These are phyloP conservation scores for Thrips palmi DNA, from an alignment of 1,140 invertebrate species.

Conservation along the genomic window DNA sequence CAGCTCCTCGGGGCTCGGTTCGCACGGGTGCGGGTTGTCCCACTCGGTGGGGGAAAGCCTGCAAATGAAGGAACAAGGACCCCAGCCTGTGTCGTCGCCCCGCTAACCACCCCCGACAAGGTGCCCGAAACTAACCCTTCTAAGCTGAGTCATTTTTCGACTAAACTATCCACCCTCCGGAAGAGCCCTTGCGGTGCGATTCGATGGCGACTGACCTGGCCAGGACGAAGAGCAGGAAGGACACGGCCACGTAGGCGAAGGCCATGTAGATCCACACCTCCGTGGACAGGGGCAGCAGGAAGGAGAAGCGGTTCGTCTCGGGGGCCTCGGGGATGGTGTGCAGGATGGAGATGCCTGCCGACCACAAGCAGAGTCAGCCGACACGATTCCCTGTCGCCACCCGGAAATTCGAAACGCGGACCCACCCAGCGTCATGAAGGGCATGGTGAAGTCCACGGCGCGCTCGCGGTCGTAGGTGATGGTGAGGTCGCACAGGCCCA, in stretches of 20 bases:
- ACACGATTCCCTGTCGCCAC: too few relatives aligned
- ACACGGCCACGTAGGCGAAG: constrained; percentile 70
- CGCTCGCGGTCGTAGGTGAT: constrained; percentile 72
- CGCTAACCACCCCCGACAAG: too few relatives aligned
- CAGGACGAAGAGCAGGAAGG: constrained; percentile 62
- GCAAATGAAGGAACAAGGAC: constrained; percentile 21
- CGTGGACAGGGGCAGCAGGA: constrained; percentile 68
- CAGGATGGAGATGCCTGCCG: constrained; percentile 62
- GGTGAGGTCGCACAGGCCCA: constrained; percentile 81
- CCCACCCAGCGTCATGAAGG: constrained; percentile 72
- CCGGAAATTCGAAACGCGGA: too few relatives aligned
- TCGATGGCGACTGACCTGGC: too few relatives aligned
- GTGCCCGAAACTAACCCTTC: too few relatives aligned
- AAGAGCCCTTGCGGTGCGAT: too few relatives aligned
- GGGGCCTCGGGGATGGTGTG: constrained; percentile 50
- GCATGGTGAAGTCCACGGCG: constrained; percentile 77
- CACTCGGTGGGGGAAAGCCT: constrained; percentile 50
- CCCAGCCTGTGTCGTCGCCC: too few relatives aligned
- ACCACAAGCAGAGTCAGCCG: too few relatives aligned
- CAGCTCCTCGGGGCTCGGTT: constrained; percentile 27
- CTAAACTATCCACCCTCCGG: too few relatives aligned
- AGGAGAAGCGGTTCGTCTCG: constrained; percentile 61
- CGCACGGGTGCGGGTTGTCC: constrained; percentile 32
- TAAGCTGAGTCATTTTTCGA: too few relatives aligned
- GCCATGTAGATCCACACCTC: constrained; percentile 90